Percentiles rank a stretch among this genome's conserved stretches.
Conservation (phyloP, 2,113 vertebrate genomes). For the Camelus dromedarius region DNA sequence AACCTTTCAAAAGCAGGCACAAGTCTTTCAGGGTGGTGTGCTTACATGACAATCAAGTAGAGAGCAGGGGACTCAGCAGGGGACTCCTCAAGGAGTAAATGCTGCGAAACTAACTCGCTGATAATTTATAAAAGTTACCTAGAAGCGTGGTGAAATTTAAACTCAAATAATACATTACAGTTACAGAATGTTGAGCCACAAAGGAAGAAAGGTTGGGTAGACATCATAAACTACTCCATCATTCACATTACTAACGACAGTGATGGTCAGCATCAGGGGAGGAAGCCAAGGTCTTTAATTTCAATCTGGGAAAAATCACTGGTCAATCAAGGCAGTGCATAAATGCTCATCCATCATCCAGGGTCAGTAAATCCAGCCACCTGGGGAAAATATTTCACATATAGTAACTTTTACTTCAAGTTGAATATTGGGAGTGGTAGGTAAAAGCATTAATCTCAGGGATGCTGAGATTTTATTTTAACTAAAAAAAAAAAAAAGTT, state of each 20-base stretch:
- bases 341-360: constrained; percentile 35
- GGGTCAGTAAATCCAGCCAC: background rate
- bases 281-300: constrained; percentile 58
- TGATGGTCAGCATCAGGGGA: background rate
- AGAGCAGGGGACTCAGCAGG: background rate
- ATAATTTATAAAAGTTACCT: constrained; percentile 50
- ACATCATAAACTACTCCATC: constrained; percentile 45
- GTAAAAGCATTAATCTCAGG: background rate
- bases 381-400: background rate
- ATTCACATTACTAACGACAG: background rate
- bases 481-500: background rate
- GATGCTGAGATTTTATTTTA: background rate
- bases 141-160: constrained; percentile 30
- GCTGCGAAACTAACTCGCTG: background rate
- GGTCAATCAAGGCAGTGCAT: constrained; percentile 16
- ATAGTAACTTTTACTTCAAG: constrained; percentile 16
- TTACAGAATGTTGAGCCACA: background rate
- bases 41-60: constrained; percentile 1
- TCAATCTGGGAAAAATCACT: constrained; percentile 53
- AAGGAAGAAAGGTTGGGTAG: background rate
- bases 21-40: background rate
- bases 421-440: background rate
- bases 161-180: constrained; percentile 43
- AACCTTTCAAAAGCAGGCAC: constrained; percentile 44
- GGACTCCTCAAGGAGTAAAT: constrained; percentile 11